Evolutionary conservation across 2,888 invertebrate genomes (phyloP).

Genomic region (Linhomoeus sp.): DNA sequence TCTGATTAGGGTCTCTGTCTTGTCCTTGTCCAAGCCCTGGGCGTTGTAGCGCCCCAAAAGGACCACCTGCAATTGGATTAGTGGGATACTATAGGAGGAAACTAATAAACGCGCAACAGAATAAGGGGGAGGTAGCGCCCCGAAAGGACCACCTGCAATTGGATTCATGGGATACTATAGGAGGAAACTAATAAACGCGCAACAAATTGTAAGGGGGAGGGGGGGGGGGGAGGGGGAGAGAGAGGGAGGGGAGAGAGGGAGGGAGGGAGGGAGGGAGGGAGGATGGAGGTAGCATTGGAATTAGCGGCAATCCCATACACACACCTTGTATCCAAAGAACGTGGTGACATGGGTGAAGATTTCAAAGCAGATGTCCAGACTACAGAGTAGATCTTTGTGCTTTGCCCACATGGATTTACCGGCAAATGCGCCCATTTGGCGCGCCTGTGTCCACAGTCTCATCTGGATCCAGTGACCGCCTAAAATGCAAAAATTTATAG

Average conservation of each 20-base stretch:
- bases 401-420: slow-evolving; percentile 54
- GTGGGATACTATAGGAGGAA: no score
- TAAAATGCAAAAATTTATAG: no score
- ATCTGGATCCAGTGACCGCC: slow-evolving; percentile 38
- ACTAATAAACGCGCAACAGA: no score
- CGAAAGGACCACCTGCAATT: slow-evolving; percentile 47
- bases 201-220: no score
- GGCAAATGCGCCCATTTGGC: slow-evolving; percentile 87
- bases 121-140: slow-evolving; percentile 85
- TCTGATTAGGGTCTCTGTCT: slow-evolving; percentile 62
- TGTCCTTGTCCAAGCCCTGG: slow-evolving; percentile 50
- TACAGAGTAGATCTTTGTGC: background rate
- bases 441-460: slow-evolving; percentile 89
- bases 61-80: slow-evolving; percentile 39
- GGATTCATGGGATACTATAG: background rate
- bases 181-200: no score
- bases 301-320: no score
- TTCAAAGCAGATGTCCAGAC: slow-evolving; percentile 79
- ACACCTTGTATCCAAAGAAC: slow-evolving; percentile 73
- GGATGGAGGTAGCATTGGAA: no score
- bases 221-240: slow-evolving; percentile 67
- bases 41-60: slow-evolving; percentile 78
- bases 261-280: no score
- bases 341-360: slow-evolving; percentile 86
- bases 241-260: no score